Evolutionary conservation across 2,113 vertebrate genomes (phyloP).

Genomic region (Anoplopoma fimbria): DNA sequence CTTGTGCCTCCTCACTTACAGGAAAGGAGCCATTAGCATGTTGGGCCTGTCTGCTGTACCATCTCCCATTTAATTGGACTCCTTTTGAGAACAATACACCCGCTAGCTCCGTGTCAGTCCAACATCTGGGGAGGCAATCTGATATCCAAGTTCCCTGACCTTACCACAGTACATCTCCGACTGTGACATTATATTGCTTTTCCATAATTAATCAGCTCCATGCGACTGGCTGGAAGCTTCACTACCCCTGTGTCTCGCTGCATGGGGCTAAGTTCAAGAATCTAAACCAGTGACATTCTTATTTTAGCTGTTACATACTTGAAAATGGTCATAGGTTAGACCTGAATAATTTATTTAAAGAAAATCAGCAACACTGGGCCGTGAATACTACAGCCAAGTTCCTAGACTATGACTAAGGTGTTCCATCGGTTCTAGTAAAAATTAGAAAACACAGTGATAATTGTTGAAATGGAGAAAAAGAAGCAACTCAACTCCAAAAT

Average conservation of each 20-base stretch:
- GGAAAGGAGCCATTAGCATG: constrained; percentile 4
- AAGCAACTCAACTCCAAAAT: not conserved
- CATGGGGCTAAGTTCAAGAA: constrained; percentile 28
- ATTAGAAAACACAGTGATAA: not conserved
- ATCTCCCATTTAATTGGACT: constrained; percentile 28
- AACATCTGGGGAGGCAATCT: constrained; percentile 39
- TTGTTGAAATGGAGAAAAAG: not conserved
- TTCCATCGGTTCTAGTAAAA: not conserved
- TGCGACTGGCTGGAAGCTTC: constrained; percentile 16
- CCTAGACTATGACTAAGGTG: not conserved
- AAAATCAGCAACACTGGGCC: not conserved
- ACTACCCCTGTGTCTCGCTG: constrained; percentile 7
- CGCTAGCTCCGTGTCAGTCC: constrained; percentile 3
- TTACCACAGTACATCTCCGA: constrained; percentile 38
- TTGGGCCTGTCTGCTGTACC: not conserved
- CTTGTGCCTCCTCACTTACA: not conserved
- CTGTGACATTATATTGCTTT: constrained; percentile 59
- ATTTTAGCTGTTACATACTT: constrained; percentile 14
- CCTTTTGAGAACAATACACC: constrained; percentile 7
- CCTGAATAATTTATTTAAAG: constrained; percentile 3
- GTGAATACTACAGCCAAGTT: not conserved
- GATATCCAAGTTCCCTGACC: constrained; percentile 38
- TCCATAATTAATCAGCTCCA: constrained; percentile 51
- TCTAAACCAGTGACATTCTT: constrained; percentile 8
- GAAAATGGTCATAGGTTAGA: constrained; percentile 13